Evolutionary conservation across 2,888 invertebrate species (phyloP).

Genomic region (Augochlorella aurata): DNA sequence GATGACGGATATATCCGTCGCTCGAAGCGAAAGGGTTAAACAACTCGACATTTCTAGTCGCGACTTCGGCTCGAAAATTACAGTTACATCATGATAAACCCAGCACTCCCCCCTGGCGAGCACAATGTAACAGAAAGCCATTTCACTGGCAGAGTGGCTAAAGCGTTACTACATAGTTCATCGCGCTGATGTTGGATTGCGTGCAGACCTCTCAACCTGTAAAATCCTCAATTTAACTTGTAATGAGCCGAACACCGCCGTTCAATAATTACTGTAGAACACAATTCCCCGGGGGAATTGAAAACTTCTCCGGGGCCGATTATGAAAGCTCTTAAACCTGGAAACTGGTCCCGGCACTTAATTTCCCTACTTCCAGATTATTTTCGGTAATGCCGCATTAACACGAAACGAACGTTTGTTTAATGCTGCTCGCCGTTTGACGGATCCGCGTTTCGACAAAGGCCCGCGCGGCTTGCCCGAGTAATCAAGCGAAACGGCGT

Average conservation of each 20-base stretch:
- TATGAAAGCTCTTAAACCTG: background rate
- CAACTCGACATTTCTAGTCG: background rate
- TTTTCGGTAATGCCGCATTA: background rate
- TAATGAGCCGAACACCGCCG: slow-evolving; percentile 7
- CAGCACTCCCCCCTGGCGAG: background rate
- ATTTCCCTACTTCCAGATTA: background rate
- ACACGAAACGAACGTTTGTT: background rate
- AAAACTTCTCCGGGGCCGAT: background rate
- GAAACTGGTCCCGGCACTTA: background rate
- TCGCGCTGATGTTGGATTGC: slow-evolving; percentile 1
- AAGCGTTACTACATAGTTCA: background rate
- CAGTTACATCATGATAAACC: slow-evolving; percentile 3
- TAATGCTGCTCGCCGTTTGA: background rate
- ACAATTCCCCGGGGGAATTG: background rate
- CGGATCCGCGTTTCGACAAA: background rate
- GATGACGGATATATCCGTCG: too few species aligned
- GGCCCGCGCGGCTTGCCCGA: too few species aligned
- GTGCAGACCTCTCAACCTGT: background rate
- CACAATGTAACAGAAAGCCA: background rate
- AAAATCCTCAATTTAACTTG: slow-evolving; percentile 22
- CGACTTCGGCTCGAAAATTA: background rate
- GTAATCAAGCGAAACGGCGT: background rate
- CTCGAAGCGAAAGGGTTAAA: too few species aligned
- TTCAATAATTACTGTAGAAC: background rate
- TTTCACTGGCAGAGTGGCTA: background rate